A percentile compares a stretch with the other conserved stretches of the same genome.
phyloP scores from a whole-genome alignment of 2,888 invertebrate species.

The Drosophila hamatofila region DNA sequence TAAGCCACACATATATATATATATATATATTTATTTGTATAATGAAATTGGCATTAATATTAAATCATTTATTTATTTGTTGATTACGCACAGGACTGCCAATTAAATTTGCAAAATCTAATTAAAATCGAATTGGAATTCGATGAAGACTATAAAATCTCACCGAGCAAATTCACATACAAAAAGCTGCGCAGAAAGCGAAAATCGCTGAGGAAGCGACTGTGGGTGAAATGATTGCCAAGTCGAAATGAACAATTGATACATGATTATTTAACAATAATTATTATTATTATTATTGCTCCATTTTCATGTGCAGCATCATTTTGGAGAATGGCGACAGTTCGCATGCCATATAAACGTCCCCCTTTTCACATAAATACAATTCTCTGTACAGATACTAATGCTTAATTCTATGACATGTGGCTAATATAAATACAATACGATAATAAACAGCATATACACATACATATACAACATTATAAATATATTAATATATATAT shows the following conservation, averaged over 20 bases:
- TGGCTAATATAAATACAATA: slow-evolving; percentile 76
- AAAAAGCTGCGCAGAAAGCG: slow-evolving; percentile 84
- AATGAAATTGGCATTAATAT: not conserved
- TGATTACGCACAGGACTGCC: slow-evolving; percentile 81
- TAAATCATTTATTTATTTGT: not conserved
- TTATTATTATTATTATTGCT: slow-evolving; percentile 1
- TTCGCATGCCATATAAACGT: slow-evolving; percentile 41
- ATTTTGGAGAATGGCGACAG: slow-evolving; percentile 47
- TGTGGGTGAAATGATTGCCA: slow-evolving; percentile 70
- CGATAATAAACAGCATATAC: slow-evolving; percentile 55
- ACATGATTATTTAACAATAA: slow-evolving; percentile 4
- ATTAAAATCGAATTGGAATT: slow-evolving; percentile 85
- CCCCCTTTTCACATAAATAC: slow-evolving; percentile 42
- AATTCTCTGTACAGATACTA: slow-evolving; percentile 74
- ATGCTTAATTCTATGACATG: slow-evolving; percentile 75
- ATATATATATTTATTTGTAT: not conserved
- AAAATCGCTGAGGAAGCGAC: slow-evolving; percentile 80
- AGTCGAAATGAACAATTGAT: slow-evolving; percentile 1
- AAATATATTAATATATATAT: slow-evolving; percentile 18
- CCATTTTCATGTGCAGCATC: slow-evolving; percentile 40
- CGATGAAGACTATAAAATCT: slow-evolving; percentile 85
- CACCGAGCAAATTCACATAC: slow-evolving; percentile 85
- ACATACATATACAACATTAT: slow-evolving; percentile 31
- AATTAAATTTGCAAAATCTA: slow-evolving; percentile 85
- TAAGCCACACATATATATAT: slow-evolving; percentile 41